Evolutionary conservation across 2,113 vertebrate genomes (phyloP), one percentile per base, ranked within the genome.

Genomic region (Micromys minutus): DNA sequence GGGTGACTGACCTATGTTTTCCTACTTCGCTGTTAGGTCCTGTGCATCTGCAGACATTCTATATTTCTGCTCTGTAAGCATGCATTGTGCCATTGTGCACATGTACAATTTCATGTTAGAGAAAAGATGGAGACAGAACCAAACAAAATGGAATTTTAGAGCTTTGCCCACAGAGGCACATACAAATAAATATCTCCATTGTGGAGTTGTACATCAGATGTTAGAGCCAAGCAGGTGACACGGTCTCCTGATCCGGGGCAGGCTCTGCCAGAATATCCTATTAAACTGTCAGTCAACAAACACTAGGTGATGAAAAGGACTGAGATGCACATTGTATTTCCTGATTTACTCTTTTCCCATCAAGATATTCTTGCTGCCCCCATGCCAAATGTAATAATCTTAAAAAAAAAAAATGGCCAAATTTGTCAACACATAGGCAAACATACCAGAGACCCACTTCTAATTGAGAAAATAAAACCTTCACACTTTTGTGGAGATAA

Each of bases 241-340:
- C 0, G 8, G 12, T 52, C 50, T 85, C 52, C 24, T 84, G 95
- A 77, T 77, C 67, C 89, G 87, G 85, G 52, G 29, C 47, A 96
- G 85, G 12, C 67, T 61, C 29, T 97, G 94, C 90, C 95, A 97
- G 79, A 92, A 90, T 96, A 86, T 94, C 69, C 93, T 91, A 91
- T 92, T 96, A 93, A 90, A 90, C 67, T 95, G 83, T 80, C 95
- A 92, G 83, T 97, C 65, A 95, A 34, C 29, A 42, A 29, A 80
- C 7, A 75, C 59, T 75, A 77, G 71, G 34, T 80, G 84, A 90
- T 79, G 93, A 84, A 91, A 59, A 94, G 29, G 34, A 94, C 7
- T 0, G 90, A 57, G 22, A 12, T 72, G 13, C 5, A 74, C 15
- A 93, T 89, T 93, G 71, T n/a, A 19, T 71, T 76, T 71, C 50